Percentiles rank a stretch among this genome's conserved stretches.
Evolutionary conservation across 2,113 vertebrate genomes (phyloP).

Genomic region (Rhinoptilus africanus): DNA sequence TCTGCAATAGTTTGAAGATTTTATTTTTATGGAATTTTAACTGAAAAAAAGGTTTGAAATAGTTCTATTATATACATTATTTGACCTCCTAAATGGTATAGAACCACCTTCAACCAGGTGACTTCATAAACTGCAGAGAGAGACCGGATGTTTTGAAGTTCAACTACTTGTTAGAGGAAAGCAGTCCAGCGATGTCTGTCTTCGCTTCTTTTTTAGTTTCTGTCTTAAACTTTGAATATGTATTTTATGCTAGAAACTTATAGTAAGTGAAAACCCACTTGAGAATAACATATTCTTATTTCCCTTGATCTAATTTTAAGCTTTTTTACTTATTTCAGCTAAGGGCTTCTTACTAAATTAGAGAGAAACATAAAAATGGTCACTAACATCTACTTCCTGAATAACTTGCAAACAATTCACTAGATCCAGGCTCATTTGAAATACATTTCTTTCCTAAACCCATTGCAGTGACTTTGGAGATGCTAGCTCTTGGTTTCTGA

Average conservation of each 20-base stretch:
- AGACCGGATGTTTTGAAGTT: neutral
- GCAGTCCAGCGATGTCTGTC: neutral
- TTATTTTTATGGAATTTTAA: neutral
- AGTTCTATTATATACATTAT: neutral
- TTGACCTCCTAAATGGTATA: neutral
- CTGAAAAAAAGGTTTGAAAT: neutral
- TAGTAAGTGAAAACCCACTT: neutral
- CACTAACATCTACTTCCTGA: neutral
- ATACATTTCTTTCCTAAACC: neutral
- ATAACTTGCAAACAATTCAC: neutral
- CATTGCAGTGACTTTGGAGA: neutral
- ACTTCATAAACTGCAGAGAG: neutral
- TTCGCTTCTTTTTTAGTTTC: neutral
- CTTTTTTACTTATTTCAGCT: neutral
- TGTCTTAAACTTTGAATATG: neutral
- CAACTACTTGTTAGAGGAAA: neutral
- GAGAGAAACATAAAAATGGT: neutral
- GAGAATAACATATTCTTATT: neutral
- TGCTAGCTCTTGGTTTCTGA: neutral
- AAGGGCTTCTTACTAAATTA: neutral
- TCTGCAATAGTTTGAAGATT: neutral
- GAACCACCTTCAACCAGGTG: neutral
- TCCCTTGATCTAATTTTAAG: neutral
- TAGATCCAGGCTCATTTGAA: neutral
- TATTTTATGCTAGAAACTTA: neutral